phyloP scores from a whole-genome alignment of 1,140 invertebrate species.

The Cydia amplana region DNA sequence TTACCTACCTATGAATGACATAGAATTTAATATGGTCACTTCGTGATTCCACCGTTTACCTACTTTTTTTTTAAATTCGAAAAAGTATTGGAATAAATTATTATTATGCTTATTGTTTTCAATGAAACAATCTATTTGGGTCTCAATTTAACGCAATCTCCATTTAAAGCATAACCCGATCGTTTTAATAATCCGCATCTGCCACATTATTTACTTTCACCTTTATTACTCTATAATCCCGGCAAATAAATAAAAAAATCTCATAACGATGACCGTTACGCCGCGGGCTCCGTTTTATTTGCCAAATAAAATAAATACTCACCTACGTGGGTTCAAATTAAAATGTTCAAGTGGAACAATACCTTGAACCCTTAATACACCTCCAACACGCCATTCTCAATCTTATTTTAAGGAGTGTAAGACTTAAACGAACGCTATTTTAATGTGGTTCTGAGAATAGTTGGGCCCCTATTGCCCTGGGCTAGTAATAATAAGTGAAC shows the following conservation, averaged over 20 bases:
- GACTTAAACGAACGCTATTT: not conserved
- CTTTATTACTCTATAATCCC: slow-evolving; percentile 45
- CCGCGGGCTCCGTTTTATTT: slow-evolving; percentile 35
- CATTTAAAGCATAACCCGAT: not conserved
- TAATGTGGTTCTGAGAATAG: not conserved
- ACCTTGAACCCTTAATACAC: slow-evolving; percentile 1
- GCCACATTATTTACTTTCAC: slow-evolving; percentile 36
- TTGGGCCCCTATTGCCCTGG: slow-evolving; percentile 1
- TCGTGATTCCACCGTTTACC: too few relatives aligned
- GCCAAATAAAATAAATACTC: slow-evolving; percentile 31
- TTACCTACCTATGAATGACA: too few relatives aligned
- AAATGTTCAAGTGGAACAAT: slow-evolving; percentile 31
- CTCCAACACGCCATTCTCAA: not conserved
- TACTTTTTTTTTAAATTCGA: too few relatives aligned
- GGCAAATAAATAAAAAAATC: slow-evolving; percentile 45
- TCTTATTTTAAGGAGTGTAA: not conserved
- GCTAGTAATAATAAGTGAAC: slow-evolving; percentile 21
- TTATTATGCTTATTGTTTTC: not conserved
- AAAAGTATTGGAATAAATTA: too few relatives aligned
- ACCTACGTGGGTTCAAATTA: slow-evolving; percentile 29
- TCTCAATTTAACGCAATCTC: not conserved
- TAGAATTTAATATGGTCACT: too few relatives aligned
- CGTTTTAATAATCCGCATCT: slow-evolving; percentile 30
- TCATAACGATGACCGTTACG: slow-evolving; percentile 44
- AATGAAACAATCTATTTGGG: not conserved